Evolutionary conservation across 2,797 vertebrate species (phyloP), one percentile per base, ranked within the genome.

Genomic region (Amphiprion clarkii): DNA sequence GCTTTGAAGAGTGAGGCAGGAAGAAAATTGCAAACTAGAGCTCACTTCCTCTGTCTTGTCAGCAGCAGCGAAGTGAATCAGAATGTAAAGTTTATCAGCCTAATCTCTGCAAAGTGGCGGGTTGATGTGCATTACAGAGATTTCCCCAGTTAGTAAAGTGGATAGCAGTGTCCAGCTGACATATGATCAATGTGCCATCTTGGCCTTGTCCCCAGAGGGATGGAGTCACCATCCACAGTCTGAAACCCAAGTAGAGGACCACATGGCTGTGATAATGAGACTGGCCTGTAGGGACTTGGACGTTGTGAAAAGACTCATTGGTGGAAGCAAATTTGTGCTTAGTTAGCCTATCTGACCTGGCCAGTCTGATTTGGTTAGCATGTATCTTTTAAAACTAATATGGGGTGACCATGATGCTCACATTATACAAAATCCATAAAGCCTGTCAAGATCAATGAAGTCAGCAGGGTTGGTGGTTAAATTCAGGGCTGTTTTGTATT

Each of bases 1-100:
- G 64, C 84, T 90, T 92, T 89, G 83, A 91, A 84, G 87, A 68
- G 40, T 33, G 60, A 64, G 14, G 7, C 71, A 77, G 71, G 76
- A 59, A 82, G 79, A 84, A 67, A 63, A 62, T 68, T 66, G 70
- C 65, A 67, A 82, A 83, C 57, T 44, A 11, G 27, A 7, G 39
- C 55, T n/a, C 27, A 64, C 84, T 86, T 92, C 88, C 87, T 87
- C 67, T 67, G 29, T 44, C 42, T 33, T 25, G 29, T 57, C 71
- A 70, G 25, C 42, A 36, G 27, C 42, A 36, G 27, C 19, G 31
- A 21, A 31, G 49, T 48, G 39, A 63, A 33, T 76, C 23, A 40
- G 59, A 56, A 55, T 52, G 29, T 55, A 2, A 53, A 1, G 19
- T 52, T 72, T 71, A 78, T 84, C 68, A 33, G 40, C 25, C 64